Percentiles rank a stretch among this genome's conserved stretches.
Conservation (phyloP, 2,113 vertebrate genomes). For the Lagopus leucura region DNA sequence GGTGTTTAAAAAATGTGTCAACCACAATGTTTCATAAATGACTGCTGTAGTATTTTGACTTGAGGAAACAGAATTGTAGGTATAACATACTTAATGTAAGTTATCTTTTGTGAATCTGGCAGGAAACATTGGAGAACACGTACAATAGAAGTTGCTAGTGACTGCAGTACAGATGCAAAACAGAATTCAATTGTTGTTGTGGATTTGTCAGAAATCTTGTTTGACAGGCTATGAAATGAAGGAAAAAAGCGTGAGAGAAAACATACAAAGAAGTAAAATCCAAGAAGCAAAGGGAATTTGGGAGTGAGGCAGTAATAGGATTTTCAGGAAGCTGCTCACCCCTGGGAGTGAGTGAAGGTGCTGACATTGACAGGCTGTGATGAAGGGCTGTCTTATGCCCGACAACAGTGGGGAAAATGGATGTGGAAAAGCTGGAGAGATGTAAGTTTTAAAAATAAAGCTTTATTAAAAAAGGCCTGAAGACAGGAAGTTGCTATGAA, state of each 20-base stretch:
- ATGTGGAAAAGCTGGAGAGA: background rate
- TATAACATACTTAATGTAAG: background rate
- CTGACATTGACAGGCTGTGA: background rate
- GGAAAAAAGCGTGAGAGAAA: background rate
- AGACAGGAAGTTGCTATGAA: background rate
- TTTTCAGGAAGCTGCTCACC: background rate
- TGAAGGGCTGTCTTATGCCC: background rate
- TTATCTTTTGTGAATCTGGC: background rate
- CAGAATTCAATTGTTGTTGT: background rate
- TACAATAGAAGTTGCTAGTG: background rate
- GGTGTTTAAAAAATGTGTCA: background rate
- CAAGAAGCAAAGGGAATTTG: background rate
- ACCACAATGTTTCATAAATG: background rate
- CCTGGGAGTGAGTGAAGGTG: background rate
- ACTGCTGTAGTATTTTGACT: background rate
- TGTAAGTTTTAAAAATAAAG: background rate
- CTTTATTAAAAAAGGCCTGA: background rate
- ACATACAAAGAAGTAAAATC: background rate
- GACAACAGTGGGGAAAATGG: background rate
- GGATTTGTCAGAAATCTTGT: conserved; percentile 41
- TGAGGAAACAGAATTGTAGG: background rate
- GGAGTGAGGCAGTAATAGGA: background rate
- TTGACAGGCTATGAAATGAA: conserved; percentile 1
- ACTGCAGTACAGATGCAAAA: background rate
- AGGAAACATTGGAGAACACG: background rate